These are phyloP conservation scores for Drepana falcataria DNA, from an alignment of 2,888 invertebrate species.

Conservation along the genomic window DNA sequence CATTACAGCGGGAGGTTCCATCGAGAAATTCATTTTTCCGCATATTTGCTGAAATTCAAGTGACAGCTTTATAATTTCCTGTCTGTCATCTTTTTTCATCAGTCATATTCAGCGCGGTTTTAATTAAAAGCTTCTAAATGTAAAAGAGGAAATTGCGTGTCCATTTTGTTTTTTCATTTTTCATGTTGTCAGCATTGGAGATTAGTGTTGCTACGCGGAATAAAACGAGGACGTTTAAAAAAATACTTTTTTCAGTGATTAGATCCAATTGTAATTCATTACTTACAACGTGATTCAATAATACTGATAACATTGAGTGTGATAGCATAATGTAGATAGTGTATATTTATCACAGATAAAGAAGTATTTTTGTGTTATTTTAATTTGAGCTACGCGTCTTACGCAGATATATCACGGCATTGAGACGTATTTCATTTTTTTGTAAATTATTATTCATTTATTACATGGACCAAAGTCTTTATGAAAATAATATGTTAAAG, in stretches of 20 bases:
- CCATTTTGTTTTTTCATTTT: background rate
- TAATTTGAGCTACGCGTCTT: too few relatives aligned
- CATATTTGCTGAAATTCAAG: background rate
- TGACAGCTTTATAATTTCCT: background rate
- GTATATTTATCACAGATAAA: background rate
- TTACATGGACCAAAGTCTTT: too few relatives aligned
- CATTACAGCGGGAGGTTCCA: background rate
- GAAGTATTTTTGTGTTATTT: too few relatives aligned
- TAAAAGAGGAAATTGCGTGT: background rate
- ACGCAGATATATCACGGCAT: too few relatives aligned
- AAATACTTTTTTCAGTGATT: background rate
- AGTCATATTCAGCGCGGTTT: background rate
- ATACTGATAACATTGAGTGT: background rate
- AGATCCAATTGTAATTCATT: background rate
- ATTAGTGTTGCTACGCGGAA: constrained; percentile 1
- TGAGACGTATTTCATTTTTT: too few relatives aligned
- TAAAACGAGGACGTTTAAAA: background rate
- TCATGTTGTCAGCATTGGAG: background rate
- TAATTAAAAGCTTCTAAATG: background rate
- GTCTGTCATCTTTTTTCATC: background rate
- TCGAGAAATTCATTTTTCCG: background rate
- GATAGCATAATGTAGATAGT: background rate
- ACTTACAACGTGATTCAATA: background rate
- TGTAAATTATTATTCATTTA: too few relatives aligned
- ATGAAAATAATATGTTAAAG: background rate